Evolutionary conservation across 2,797 vertebrate species (phyloP), one percentile per base, ranked within the genome.

Genomic region (Mormyrops boulengeri): DNA sequence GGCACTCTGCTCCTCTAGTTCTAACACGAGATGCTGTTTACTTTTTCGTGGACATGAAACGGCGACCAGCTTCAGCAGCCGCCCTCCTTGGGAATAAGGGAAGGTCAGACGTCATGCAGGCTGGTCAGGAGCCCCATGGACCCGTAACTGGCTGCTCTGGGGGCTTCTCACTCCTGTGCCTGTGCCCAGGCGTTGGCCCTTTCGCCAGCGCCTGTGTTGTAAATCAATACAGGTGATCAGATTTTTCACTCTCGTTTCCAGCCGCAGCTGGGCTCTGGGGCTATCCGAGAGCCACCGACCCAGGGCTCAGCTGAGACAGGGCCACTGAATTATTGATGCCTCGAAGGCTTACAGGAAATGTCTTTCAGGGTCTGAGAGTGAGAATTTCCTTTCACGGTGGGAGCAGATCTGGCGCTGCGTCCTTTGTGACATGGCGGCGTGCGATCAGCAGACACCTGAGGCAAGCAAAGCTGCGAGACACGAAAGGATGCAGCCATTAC

Each of bases 221-320:
- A 95, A 96, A 94, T 92, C 94, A 95, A 97, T 95, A 95, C 93
- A 91, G 90, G 94, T 91, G 95, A 95, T 96, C 95, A 96, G 96
- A 96, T 96, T 96, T 96, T 94, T 89, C 95, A 93, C 92, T 92
- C 94, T 47, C 50, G 12, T 96, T 96, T 96, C 95, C 95, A 95
- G 96, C 94, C 92, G n/a, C 93, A 93, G 85, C 55, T 14, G 9
- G 93, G 94, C 94, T 93, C 92, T 92, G 88, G 95, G 92, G 96
- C 94, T 94, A 96, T 94, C 95, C 93, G 95, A 96, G 96, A 96
- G 94, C 95, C 93, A 91, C 34, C 8, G 14, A 55, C 77, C 69
- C 62, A 87, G 38, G 84, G 88, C 9, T 60, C 57, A 19, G 50
- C 44, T 44, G 30, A 88, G 41, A 41, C 87, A 41, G 73, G 26